Conservation (phyloP, 2,113 vertebrate species). For the Barnardius zonarius region DNA sequence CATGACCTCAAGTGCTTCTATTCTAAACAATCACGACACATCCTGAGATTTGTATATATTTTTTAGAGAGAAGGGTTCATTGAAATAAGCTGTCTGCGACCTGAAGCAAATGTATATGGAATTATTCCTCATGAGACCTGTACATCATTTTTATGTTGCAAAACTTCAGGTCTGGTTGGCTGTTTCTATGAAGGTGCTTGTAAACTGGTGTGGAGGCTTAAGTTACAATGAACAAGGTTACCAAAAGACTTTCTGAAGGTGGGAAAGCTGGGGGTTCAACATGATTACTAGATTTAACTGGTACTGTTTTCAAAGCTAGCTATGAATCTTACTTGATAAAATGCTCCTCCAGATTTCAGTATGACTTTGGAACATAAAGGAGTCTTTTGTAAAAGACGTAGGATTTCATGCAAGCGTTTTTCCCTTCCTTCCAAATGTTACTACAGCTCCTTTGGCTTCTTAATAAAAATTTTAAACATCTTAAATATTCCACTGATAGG, state of each 20-base stretch:
- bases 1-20: neutral
- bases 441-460: neutral
- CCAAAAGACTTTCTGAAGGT: neutral
- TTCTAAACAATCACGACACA: neutral
- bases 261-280: neutral
- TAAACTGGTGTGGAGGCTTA: neutral
- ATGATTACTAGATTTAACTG: neutral
- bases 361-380: neutral
- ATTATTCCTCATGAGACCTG: neutral
- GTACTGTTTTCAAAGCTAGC: neutral
- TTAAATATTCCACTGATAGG: conserved; percentile 12
- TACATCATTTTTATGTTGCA: neutral
- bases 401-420: neutral
- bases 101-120: neutral
- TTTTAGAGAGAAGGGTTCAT: neutral
- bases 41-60: neutral
- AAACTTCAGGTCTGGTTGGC: neutral
- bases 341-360: neutral
- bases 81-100: neutral
- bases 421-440: neutral
- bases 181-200: neutral
- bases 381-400: neutral
- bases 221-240: neutral
- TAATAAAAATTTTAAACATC: conserved; percentile 31
- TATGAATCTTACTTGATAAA: neutral